Conservation (phyloP, 2,888 invertebrate species). For the Prenolepis imparis region DNA sequence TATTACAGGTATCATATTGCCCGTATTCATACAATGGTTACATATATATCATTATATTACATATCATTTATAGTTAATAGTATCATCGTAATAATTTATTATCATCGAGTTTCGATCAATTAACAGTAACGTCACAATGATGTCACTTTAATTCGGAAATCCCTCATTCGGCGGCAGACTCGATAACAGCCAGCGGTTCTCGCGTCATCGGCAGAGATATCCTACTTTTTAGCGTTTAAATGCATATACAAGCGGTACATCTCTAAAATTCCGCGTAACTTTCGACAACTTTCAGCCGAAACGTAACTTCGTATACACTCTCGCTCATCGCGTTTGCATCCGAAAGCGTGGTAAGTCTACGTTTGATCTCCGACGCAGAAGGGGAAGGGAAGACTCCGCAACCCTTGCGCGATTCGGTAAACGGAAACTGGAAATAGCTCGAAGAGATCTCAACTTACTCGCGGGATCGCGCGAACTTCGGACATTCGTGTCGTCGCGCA, state of each 20-base stretch:
- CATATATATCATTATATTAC: no score
- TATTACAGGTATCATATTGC: conserved; percentile 1
- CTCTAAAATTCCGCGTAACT: conserved; percentile 33
- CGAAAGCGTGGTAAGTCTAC: conserved; percentile 38
- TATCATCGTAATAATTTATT: conserved; percentile 15
- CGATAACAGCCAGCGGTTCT: not conserved
- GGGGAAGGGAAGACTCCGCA: not conserved
- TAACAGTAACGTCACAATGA: not conserved
- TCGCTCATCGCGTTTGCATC: conserved; percentile 31
- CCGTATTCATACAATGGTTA: not conserved
- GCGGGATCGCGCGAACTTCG: not conserved
- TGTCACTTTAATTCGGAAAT: conserved; percentile 6
- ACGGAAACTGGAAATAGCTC: conserved; percentile 51
- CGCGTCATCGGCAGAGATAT: not conserved
- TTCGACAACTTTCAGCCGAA: conserved; percentile 47
- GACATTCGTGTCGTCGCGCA: conserved; percentile 44
- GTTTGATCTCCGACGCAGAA: conserved; percentile 46
- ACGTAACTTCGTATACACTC: conserved; percentile 50
- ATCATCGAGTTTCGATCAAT: not conserved
- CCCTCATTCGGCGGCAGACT: not conserved
- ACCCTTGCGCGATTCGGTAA: conserved; percentile 43
- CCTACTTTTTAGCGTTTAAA: conserved; percentile 18
- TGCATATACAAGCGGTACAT: conserved; percentile 16
- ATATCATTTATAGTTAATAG: not conserved
- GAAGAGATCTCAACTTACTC: conserved; percentile 41